These are phyloP conservation scores for Drosophila nasuta DNA, from an alignment of 1,140 invertebrate species.

Conservation along the genomic window DNA sequence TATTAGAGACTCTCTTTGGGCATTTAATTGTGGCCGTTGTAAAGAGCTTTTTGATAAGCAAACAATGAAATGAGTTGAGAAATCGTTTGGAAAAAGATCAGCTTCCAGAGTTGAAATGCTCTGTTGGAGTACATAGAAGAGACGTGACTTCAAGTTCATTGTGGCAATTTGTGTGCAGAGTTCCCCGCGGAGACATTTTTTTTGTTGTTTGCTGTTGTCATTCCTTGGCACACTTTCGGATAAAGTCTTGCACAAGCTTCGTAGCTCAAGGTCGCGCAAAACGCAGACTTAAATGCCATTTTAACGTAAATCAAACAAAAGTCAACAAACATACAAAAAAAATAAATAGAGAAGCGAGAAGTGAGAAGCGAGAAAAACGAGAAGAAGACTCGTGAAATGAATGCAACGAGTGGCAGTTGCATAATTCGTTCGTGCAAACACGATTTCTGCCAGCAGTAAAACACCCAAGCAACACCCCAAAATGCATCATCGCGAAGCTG, in stretches of 20 bases:
- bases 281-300: conserved; percentile 25
- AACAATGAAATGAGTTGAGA: conserved; percentile 22
- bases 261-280: conserved; percentile 32
- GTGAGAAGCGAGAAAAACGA: conserved; percentile 6
- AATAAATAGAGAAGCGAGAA: conserved; percentile 3
- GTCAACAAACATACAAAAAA: conserved; percentile 27
- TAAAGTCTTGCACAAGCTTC: conserved; percentile 28
- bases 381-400: conserved; percentile 18
- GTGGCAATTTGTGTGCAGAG: conserved; percentile 17
- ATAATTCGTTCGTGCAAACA: conserved; percentile 49
- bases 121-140: conserved; percentile 3
- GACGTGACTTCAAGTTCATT: conserved; percentile 58
- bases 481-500: conserved; percentile 33
- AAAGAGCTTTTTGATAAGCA: conserved; percentile 5
- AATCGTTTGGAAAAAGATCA: conserved; percentile 41
- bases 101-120: conserved; percentile 1
- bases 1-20: neutral
- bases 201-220: neutral
- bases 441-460: conserved; percentile 18
- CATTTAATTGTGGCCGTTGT: neutral
- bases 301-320: conserved; percentile 39
- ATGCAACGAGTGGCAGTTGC: conserved; percentile 43
- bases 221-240: conserved; percentile 34
- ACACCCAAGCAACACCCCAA: conserved; percentile 15
- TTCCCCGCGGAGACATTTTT: conserved; percentile 3